Evolutionary conservation across 2,888 invertebrate species (phyloP), one percentile per base, ranked within the genome.

Genomic region (Papilio demoleus): DNA sequence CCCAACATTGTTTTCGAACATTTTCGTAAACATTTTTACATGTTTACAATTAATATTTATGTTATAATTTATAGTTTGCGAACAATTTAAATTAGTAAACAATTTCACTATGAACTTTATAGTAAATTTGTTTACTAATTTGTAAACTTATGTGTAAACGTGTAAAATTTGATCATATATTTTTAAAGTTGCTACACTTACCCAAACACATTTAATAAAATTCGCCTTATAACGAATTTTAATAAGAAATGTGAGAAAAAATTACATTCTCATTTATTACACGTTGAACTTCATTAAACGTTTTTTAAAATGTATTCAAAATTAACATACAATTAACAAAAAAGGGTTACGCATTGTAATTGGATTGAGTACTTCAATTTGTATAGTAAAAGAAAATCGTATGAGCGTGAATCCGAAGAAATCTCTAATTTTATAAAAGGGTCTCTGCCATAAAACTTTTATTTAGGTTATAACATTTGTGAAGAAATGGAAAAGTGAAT

Each of bases 401-500:
- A 17, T 40, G 40, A 40, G 38, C 17, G 40, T 14, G 38, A 6
- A 56, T 65, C 56, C 40, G 36, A 27, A 14, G 31, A 42, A 42
- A 42, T 56, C 40, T 53, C 17, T 56, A 65, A 65, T 65, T 56
- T 65, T 56, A 65, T 65, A 65, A 65, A 65, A 65, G 65, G 65
- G 64, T 65, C 40, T 65, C 56, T 17, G 17, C 27, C n/a, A 56
- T 65, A 65, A 65, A 65, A 65, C 53, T 65, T 65, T 65, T 65
- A 65, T 65, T 53, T 31, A 59, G 53, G 56, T 24, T 40, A 56
- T 56, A 56, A 56, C 60, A 56, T 65, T 40, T 65, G 56, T 50
- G 36, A 56, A 53, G 50, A 65, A 14, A 65, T 22, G 27, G 64
- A 17, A 65, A 19, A 14, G 14, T 24, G 17, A 6, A 34, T 63